These are phyloP conservation scores for Nematostella vectensis DNA, from an alignment of 92 coral and sea anemone genomes.

Conservation along the genomic window DNA sequence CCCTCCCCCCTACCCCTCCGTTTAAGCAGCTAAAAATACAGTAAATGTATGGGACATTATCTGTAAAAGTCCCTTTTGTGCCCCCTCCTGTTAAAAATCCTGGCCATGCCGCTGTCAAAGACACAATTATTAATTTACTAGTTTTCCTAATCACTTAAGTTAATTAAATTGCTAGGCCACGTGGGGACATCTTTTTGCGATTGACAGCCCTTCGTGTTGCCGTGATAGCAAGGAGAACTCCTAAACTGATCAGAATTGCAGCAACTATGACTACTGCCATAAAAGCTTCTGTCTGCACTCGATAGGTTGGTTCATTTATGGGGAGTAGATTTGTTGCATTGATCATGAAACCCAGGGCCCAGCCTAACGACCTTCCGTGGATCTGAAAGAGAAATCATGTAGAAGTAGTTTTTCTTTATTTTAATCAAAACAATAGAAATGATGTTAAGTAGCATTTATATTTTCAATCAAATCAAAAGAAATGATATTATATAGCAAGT, in stretches of 20 bases:
- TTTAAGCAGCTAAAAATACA: too few relatives aligned
- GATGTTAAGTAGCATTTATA: background rate
- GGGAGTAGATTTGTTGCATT: slow-evolving; percentile 90
- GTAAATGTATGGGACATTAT: too few relatives aligned
- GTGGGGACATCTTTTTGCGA: slow-evolving; percentile 17
- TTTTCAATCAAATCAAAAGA: background rate
- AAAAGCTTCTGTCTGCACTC: slow-evolving; percentile 42
- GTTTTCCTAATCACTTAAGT: background rate
- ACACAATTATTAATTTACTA: too few relatives aligned
- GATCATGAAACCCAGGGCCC: slow-evolving; percentile 97
- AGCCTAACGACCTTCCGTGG: slow-evolving; percentile 57
- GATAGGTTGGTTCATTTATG: slow-evolving; percentile 38
- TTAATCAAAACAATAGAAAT: background rate
- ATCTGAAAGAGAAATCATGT: slow-evolving; percentile 52
- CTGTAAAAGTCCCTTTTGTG: too few relatives aligned
- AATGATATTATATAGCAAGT: background rate
- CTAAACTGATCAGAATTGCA: slow-evolving; percentile 58
- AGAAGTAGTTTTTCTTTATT: too few relatives aligned
- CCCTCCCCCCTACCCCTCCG: too few relatives aligned
- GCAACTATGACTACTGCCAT: slow-evolving; percentile 74
- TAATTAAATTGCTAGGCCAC: slow-evolving; percentile 26
- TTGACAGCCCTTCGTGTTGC: slow-evolving; percentile 30
- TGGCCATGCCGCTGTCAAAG: too few relatives aligned
- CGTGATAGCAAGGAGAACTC: slow-evolving; percentile 25
- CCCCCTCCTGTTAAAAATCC: too few relatives aligned